Conservation (phyloP, 1,140 invertebrate genomes). For the Leptestheria dahalacensis region DNA sequence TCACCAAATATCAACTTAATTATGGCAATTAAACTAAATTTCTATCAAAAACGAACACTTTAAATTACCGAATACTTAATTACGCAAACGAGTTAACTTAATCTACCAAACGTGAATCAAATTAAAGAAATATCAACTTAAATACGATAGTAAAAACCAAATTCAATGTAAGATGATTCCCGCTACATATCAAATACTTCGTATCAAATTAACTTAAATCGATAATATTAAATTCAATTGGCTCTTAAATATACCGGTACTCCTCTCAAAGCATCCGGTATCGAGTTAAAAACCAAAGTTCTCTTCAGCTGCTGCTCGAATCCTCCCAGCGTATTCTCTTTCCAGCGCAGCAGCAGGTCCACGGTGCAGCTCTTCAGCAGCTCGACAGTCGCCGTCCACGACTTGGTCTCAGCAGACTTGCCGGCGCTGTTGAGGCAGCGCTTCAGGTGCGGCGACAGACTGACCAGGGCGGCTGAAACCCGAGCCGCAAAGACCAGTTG, state of each 20-base stretch:
- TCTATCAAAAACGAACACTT: too few species aligned
- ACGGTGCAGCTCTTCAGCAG: neutral
- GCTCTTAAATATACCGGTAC: conserved; percentile 6
- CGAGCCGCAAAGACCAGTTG: neutral
- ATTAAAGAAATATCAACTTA: neutral
- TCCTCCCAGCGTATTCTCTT: neutral
- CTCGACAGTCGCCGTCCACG: neutral
- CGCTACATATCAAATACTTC: too few species aligned
- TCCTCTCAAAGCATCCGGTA: neutral
- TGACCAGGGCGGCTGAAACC: neutral
- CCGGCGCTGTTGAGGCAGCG: neutral
- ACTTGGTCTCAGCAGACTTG: neutral
- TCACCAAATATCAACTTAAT: too few species aligned
- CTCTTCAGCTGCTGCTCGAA: neutral
- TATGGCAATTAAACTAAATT: too few species aligned
- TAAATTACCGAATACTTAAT: too few species aligned
- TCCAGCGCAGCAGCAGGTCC: neutral
- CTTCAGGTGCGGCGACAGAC: neutral
- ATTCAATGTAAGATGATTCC: neutral
- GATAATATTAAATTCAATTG: neutral
- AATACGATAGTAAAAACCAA: neutral
- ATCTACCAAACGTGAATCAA: too few species aligned
- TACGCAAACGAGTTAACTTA: too few species aligned
- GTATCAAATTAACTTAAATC: neutral
- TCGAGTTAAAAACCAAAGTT: neutral